phyloP scores from a whole-genome alignment of 2,113 vertebrate species.

The Sinosuthora webbiana region DNA sequence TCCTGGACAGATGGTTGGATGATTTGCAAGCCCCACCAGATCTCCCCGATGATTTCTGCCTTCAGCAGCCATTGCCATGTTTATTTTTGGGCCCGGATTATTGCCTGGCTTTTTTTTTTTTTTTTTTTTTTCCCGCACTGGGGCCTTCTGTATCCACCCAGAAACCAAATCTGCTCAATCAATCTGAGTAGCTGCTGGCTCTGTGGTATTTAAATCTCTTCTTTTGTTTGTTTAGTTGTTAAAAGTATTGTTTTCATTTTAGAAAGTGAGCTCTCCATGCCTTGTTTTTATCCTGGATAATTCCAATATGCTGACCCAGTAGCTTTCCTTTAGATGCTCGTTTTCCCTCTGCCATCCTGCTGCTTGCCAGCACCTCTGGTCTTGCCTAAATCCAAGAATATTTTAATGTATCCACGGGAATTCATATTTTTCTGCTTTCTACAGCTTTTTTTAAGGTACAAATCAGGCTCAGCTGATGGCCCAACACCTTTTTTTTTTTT shows the following conservation, averaged over 20 bases:
- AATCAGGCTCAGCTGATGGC: background rate
- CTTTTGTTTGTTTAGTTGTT: background rate
- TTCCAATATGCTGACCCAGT: background rate
- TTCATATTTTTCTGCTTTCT: background rate
- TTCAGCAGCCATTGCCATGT: background rate
- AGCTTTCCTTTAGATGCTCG: background rate
- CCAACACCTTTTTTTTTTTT: background rate
- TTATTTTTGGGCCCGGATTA: background rate
- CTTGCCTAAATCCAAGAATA: background rate
- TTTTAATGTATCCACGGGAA: background rate
- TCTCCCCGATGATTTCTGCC: background rate
- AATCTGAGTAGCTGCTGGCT: background rate
- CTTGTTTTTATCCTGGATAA: background rate
- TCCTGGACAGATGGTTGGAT: constrained; percentile 8
- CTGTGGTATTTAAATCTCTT: background rate
- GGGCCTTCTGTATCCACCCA: background rate
- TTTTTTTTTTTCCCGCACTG: background rate
- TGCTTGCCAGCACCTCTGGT: background rate
- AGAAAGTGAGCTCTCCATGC: background rate
- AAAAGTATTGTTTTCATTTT: background rate
- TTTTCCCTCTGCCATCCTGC: background rate
- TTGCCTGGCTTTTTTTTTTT: background rate
- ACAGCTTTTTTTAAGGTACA: background rate
- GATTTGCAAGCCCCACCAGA: background rate
- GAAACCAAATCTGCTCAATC: background rate